Percentiles rank a stretch among this genome's conserved stretches.
Evolutionary conservation across 2,888 invertebrate genomes (phyloP).

Genomic region (Pristionchus exspectatus): DNA sequence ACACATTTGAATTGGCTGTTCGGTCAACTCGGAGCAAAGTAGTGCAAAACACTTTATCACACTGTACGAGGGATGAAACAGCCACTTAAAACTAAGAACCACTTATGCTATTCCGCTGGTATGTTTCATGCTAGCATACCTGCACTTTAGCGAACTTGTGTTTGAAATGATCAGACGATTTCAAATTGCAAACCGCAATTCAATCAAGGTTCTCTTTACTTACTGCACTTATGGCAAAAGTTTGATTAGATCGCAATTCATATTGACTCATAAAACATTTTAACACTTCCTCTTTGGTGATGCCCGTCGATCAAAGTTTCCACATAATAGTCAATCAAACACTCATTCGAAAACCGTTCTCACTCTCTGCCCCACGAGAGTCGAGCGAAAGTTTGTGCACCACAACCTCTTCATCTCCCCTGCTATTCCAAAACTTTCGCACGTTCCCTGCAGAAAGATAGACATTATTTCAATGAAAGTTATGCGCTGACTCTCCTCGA

Average conservation of each 20-base stretch:
- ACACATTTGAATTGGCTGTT: not conserved
- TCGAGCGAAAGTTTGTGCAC: not conserved
- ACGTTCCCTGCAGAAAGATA: not conserved
- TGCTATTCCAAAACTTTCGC: too few species aligned
- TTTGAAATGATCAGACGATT: too few species aligned
- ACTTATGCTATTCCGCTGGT: not conserved
- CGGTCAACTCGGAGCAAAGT: not conserved
- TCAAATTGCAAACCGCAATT: too few species aligned
- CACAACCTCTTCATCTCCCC: too few species aligned
- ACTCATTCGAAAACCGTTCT: not conserved
- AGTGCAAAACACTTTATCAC: not conserved
- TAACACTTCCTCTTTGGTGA: not conserved
- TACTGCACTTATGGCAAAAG: not conserved
- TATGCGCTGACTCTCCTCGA: not conserved
- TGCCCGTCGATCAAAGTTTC: not conserved
- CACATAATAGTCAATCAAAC: constrained; percentile 4
- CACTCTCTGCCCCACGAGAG: not conserved
- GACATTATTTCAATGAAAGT: not conserved
- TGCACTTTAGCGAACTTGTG: too few species aligned
- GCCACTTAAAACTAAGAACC: not conserved
- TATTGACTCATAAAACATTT: not conserved
- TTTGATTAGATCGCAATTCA: too few species aligned
- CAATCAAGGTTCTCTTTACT: not conserved
- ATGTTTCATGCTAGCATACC: too few species aligned
- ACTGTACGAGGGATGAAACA: not conserved